Base-by-base conservation (phyloP, 2,113 vertebrate genomes). In the Syngnathoides biaculeatus region DNA sequence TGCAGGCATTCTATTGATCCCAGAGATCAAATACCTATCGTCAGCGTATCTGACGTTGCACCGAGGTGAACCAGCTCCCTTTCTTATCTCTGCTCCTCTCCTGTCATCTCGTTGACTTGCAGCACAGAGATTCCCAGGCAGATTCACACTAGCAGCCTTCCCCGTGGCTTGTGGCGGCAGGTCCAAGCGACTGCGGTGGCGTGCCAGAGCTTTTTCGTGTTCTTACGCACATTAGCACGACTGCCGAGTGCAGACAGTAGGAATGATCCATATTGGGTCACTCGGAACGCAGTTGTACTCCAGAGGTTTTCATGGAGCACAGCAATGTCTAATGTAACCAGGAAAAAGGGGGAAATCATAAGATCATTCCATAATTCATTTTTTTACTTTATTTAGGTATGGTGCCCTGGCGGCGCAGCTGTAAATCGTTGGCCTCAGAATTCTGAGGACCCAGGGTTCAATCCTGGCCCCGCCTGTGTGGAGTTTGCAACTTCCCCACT, bases 151-250 rank as follows among this genome's bases (percentile, higher is more conserved):
- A 75, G 65, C 17, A 70, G 83, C 86, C 79, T 65, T 69, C 84
- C 80, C 39, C 80, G 67, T 84, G 68, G 75, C 92, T 91, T 90
- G 86, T 85, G 91, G 89, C 89, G 83, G 83, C 88, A 90, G 89
- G 92, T 92, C 90, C 78, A 81, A 88, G 84, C 88, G 92, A 38
- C 19, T 38, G 89, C 86, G 81, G 89, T 86, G 78, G 86, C 86
- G 80, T 93, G 93, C 92, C 91, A 92, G 22, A 75, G 75, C 63
- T 72, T 22, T 22, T 22, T 55, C 3, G 52, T 55, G 2, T 94
- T 93, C 91, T 85, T 86, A 88, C 91, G 92, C 90, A 88, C 88
- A 91, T 94, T 94, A 94, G 92, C 91, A 92, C 65, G 87, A 79
- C 75, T 80, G 89, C 89, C 79, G 89, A 88, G 91, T 75, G 77